Evolutionary conservation across 1,140 invertebrate species (phyloP).

Genomic region (Zaprionus taronus): DNA sequence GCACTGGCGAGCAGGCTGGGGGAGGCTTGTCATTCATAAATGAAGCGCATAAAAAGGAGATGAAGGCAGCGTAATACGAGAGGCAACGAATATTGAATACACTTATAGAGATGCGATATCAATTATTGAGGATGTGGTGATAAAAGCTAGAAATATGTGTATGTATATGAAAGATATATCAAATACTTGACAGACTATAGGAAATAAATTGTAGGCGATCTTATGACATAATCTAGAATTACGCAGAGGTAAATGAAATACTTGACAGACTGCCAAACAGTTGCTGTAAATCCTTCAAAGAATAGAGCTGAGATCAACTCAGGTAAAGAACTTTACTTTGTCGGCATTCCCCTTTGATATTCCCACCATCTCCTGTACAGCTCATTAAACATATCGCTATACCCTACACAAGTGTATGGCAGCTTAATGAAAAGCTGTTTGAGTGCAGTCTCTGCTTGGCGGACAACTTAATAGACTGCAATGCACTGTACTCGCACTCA

Average conservation of each 20-base stretch:
- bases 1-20: not conserved
- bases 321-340: not conserved
- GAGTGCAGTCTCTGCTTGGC: slow-evolving; percentile 25
- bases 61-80: not conserved
- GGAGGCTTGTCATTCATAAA: slow-evolving; percentile 71
- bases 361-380: not conserved
- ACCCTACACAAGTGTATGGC: not conserved
- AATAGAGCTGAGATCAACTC: too few relatives aligned
- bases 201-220: too few relatives aligned
- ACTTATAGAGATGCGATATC: not conserved
- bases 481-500: not conserved
- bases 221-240: not conserved
- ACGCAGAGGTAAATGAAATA: not conserved
- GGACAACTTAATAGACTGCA: slow-evolving; percentile 42
- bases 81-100: slow-evolving; percentile 2
- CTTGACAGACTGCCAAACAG: not conserved
- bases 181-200: too few relatives aligned
- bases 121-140: too few relatives aligned
- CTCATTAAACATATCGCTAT: not conserved
- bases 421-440: slow-evolving; percentile 39
- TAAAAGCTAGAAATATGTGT: too few relatives aligned
- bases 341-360: not conserved
- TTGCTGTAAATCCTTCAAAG: too few relatives aligned
- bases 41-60: slow-evolving; percentile 49
- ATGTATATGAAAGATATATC: too few relatives aligned